Base-by-base conservation (phyloP, 2,113 vertebrate genomes). In the Isurus oxyrinchus region DNA sequence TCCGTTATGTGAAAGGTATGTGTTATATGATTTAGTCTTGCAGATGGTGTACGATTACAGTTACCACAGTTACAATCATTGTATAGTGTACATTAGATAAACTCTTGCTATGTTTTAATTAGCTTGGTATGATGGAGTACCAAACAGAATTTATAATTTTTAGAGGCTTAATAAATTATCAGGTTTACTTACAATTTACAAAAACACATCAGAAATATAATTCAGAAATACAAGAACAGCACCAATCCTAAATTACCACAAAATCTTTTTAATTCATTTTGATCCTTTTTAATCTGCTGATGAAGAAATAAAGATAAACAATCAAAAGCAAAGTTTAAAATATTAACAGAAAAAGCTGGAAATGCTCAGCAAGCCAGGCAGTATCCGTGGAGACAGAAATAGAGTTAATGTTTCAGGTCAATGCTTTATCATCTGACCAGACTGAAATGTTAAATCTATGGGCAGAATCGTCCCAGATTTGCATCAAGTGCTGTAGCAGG, bases 51-150 rank as follows among this genome's bases (percentile, higher is more conserved):
- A 59, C 19, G 19, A 94, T 94, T 40, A 6, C 59, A 63, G 66
- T 63, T 94, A 40, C 59, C 90, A n/a, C 90, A 94, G 55, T 90
- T 90, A 53, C 53, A 90, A 90, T 90, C 25, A 44, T 63, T 63
- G 59, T 40, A n/a, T 40, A 63, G 0, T 19, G 31, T 40, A 35
- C 59, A 2, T 44, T 94, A 21, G 19, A 61, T 94, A 63, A 66
- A 94, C n/a, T 63, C 57, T 94, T 63, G 57, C 59, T 40, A 40
- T 66, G 90, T 94, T 61, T 63, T 40, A 63, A 63, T 63, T 35
- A 93, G 57, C 31, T 91, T 59, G 57, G 55, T 57, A 91, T n/a
- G 31, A 55, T n/a, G 57, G 88, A 61, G 61, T 61, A 93, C 57
- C 88, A 93, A 93, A 93, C 57, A 61, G 35, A 93, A 61, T 59